Evolutionary conservation across 2,797 vertebrate species (phyloP).

Genomic region (Telmatherina bonti): DNA sequence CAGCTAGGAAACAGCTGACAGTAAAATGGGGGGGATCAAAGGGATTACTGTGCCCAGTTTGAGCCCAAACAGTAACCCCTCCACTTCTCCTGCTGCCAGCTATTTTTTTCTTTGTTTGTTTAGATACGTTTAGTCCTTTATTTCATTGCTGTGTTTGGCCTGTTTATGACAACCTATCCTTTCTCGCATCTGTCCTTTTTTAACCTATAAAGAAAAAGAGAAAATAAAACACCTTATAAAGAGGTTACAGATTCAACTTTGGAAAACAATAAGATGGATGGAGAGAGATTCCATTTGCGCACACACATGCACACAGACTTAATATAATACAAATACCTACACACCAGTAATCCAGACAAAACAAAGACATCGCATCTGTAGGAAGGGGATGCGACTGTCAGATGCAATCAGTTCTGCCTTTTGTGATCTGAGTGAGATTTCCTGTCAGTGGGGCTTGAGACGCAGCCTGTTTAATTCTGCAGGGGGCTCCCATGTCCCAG

Average conservation of each 20-base stretch:
- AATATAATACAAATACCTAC: constrained; percentile 44
- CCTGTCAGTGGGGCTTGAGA: constrained; percentile 74
- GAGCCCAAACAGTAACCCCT: constrained; percentile 77
- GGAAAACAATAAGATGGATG: constrained; percentile 36
- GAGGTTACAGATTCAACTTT: constrained; percentile 66
- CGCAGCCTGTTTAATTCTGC: constrained; percentile 76
- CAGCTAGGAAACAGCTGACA: constrained; percentile 84
- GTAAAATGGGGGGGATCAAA: constrained; percentile 80
- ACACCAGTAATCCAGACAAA: constrained; percentile 70
- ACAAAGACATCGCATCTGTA: constrained; percentile 74
- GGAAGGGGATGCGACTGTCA: constrained; percentile 78
- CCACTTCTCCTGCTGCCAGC: constrained; percentile 59
- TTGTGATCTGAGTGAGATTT: constrained; percentile 80
- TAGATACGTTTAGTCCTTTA: constrained; percentile 40
- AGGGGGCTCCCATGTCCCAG: constrained; percentile 68
- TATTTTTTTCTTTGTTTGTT: constrained; percentile 22
- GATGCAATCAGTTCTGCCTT: constrained; percentile 73
- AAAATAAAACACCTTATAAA: constrained; percentile 29
- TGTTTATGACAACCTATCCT: constrained; percentile 29
- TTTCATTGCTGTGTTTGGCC: constrained; percentile 23
- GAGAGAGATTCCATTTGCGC: constrained; percentile 6
- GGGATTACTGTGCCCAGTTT: constrained; percentile 79
- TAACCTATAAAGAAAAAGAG: not conserved
- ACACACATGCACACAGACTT: constrained; percentile 2
- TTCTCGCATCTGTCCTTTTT: not conserved